Conservation (phyloP, 2,113 vertebrate genomes). For the Pardalotus punctatus region DNA sequence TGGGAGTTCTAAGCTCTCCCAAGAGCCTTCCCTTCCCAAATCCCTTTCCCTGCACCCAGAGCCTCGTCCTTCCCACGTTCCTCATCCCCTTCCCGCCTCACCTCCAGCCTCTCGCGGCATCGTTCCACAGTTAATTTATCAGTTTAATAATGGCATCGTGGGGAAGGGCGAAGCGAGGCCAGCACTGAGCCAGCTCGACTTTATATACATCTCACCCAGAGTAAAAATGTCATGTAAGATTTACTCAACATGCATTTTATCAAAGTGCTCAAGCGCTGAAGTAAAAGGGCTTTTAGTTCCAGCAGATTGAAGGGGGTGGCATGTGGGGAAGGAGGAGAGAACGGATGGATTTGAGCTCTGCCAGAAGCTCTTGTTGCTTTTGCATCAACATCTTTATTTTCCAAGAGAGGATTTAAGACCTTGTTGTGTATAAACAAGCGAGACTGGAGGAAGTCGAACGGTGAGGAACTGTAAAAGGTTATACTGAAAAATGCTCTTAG, state of each 20-base stretch:
- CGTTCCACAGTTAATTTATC: not conserved
- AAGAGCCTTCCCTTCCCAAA: not conserved
- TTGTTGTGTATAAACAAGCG: slow-evolving; percentile 38
- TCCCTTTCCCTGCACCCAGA: not conserved
- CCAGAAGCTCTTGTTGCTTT: slow-evolving; percentile 29
- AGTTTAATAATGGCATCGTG: not conserved
- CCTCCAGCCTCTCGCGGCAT: not conserved
- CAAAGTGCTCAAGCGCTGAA: slow-evolving; percentile 8
- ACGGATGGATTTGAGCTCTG: slow-evolving; percentile 31
- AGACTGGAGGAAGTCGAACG: not conserved
- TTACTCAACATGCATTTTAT: not conserved
- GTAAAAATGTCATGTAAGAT: slow-evolving; percentile 38
- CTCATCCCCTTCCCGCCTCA: not conserved
- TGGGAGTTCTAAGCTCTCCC: not conserved
- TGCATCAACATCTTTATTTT: slow-evolving; percentile 46
- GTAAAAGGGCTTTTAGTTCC: slow-evolving; percentile 52
- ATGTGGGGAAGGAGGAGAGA: slow-evolving; percentile 20
- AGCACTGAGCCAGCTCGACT: not conserved
- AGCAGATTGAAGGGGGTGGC: slow-evolving; percentile 47
- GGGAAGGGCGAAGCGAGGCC: not conserved
- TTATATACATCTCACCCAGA: not conserved
- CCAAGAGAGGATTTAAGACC: slow-evolving; percentile 44
- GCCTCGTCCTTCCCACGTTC: rapidly evolving
- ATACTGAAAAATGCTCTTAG: slow-evolving; percentile 24
- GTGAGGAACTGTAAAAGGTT: slow-evolving; percentile 42